These are phyloP conservation scores for Gobiocypris rarus DNA, from an alignment of 2,113 vertebrate species.

Conservation along the genomic window DNA sequence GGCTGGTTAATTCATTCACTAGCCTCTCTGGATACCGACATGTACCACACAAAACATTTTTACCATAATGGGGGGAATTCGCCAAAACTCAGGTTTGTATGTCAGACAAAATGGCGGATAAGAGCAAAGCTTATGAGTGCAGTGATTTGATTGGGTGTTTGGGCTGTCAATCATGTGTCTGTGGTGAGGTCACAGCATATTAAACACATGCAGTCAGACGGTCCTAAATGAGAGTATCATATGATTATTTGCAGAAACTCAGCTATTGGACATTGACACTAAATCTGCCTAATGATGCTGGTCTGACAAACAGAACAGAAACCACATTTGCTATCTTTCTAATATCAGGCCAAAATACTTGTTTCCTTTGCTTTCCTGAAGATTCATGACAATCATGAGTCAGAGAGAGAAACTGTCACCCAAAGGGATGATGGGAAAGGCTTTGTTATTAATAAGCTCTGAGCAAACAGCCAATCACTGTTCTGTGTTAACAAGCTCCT, in stretches of 20 bases:
- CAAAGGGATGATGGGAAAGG: background rate
- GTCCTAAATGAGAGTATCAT: background rate
- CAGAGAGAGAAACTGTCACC: background rate
- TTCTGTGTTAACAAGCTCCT: slow-evolving; percentile 42
- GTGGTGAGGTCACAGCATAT: too few relatives aligned
- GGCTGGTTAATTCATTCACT: background rate
- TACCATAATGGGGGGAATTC: too few relatives aligned
- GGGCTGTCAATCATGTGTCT: too few relatives aligned
- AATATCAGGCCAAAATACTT: background rate
- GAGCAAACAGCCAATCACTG: slow-evolving; percentile 32
- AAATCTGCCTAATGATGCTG: background rate
- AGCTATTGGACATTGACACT: background rate
- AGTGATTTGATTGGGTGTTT: background rate
- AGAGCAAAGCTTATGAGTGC: background rate
- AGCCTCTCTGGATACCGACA: background rate
- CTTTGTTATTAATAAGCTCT: slow-evolving; percentile 41
- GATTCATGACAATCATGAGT: slow-evolving; percentile 10
- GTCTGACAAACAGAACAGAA: background rate
- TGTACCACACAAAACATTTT: background rate
- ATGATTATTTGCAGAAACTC: background rate
- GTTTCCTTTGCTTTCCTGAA: background rate
- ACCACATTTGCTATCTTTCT: background rate
- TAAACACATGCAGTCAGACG: too few relatives aligned
- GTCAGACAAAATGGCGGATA: background rate
- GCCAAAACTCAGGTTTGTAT: background rate